phyloP scores from a whole-genome alignment of 2,113 vertebrate genomes.

The Nibea albiflora region DNA sequence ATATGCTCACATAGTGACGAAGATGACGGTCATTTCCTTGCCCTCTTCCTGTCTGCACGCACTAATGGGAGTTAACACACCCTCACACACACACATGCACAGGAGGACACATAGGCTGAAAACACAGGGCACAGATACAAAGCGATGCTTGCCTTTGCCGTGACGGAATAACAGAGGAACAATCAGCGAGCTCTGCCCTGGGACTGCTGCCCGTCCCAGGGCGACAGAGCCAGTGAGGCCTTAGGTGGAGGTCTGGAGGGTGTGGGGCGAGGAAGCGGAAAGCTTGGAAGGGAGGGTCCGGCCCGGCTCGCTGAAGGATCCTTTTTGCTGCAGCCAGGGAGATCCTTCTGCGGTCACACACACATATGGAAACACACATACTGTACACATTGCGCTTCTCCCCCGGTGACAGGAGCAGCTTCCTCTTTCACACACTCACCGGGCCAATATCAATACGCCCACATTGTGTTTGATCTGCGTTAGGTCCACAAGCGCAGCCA shows the following conservation, averaged over 20 bases:
- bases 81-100: background rate
- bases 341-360: conserved; percentile 45
- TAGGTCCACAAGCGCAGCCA: background rate
- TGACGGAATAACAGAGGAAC: conserved; percentile 54
- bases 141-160: conserved; percentile 15
- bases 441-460: conserved; percentile 66
- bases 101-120: background rate
- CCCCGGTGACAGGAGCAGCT: conserved; percentile 63
- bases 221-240: conserved; percentile 34
- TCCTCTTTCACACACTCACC: conserved; percentile 59
- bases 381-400: conserved; percentile 41
- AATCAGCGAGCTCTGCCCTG: conserved; percentile 48
- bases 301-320: conserved; percentile 40
- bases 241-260: conserved; percentile 62
- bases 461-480: conserved; percentile 66
- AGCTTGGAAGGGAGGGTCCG: conserved; percentile 60
- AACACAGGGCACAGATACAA: conserved; percentile 1
- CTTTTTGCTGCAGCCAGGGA: conserved; percentile 53
- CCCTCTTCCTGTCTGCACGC: conserved; percentile 24
- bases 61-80: conserved; percentile 30
- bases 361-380: conserved; percentile 42
- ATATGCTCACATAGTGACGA: background rate
- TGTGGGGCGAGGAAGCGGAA: conserved; percentile 64
- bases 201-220: conserved; percentile 46
- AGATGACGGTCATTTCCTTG: background rate